A percentile compares a stretch with the other conserved stretches of the same genome.
Conservation (phyloP, 2,797 vertebrate species). For the Acanthornis magna region DNA sequence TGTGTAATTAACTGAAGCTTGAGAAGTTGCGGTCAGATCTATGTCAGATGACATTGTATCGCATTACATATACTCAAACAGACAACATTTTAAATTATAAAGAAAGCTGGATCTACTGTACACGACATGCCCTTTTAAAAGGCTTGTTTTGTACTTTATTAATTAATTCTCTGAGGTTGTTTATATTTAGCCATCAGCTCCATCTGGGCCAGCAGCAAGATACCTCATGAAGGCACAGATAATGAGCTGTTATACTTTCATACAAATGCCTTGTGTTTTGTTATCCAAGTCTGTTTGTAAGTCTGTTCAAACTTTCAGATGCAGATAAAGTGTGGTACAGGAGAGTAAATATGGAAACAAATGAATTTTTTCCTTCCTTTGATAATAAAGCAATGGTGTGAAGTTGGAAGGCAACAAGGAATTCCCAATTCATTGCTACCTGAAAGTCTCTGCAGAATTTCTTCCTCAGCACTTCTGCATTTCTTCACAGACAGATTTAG, state of each 20-base stretch:
- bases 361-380: not conserved
- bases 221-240: constrained; percentile 32
- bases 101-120: not conserved
- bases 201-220: constrained; percentile 51
- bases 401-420: not conserved
- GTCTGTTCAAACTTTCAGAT: constrained; percentile 23
- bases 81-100: not conserved
- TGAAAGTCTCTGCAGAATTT: not conserved
- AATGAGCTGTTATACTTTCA: constrained; percentile 47
- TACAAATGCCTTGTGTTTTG: constrained; percentile 15
- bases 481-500: not conserved
- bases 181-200: constrained; percentile 57
- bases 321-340: not conserved
- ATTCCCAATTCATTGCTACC: not conserved
- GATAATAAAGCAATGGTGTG: not conserved
- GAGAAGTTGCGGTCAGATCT: not conserved
- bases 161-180: constrained; percentile 56
- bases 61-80: not conserved
- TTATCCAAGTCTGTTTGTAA: constrained; percentile 26
- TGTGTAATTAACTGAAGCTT: constrained; percentile 14
- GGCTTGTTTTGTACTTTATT: constrained; percentile 29
- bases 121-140: not conserved
- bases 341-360: not conserved
- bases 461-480: not conserved
- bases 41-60: not conserved